Evolutionary conservation across 1,140 invertebrate species (phyloP).

Genomic region (Sitodiplosis mosellana): DNA sequence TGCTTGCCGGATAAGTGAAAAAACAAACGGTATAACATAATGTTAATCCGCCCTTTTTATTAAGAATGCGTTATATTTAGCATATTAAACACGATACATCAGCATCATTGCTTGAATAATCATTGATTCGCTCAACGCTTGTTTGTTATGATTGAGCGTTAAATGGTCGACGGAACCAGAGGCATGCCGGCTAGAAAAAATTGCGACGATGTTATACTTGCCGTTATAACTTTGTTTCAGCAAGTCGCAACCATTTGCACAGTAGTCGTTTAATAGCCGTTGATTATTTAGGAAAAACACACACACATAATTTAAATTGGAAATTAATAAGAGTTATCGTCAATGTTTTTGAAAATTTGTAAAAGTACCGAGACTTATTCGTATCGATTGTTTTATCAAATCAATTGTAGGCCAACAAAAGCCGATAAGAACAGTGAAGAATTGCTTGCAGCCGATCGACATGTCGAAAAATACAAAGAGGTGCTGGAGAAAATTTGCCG

Average conservation of each 20-base stretch:
- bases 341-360: neutral
- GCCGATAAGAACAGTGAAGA: slow-evolving; percentile 74
- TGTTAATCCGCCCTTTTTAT: too few relatives aligned
- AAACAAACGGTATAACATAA: too few relatives aligned
- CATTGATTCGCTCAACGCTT: too few relatives aligned
- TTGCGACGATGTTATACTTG: too few relatives aligned
- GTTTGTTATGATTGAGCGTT: too few relatives aligned
- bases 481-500: slow-evolving; percentile 49
- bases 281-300: slow-evolving; percentile 3
- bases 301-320: slow-evolving; percentile 3
- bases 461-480: slow-evolving; percentile 67
- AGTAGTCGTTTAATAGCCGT: neutral
- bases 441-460: slow-evolving; percentile 64
- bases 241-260: neutral
- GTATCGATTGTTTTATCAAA: slow-evolving; percentile 3
- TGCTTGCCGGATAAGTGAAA: too few relatives aligned
- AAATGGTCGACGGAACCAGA: too few relatives aligned
- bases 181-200: too few relatives aligned
- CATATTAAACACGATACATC: too few relatives aligned
- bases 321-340: slow-evolving; percentile 8
- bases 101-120: too few relatives aligned
- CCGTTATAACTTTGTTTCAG: too few relatives aligned
- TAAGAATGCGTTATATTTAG: too few relatives aligned
- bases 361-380: slow-evolving; percentile 5
- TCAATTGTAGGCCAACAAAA: slow-evolving; percentile 55